These are phyloP conservation scores for Coreoperca whiteheadi DNA, from an alignment of 2,113 vertebrate genomes.

Conservation along the genomic window DNA sequence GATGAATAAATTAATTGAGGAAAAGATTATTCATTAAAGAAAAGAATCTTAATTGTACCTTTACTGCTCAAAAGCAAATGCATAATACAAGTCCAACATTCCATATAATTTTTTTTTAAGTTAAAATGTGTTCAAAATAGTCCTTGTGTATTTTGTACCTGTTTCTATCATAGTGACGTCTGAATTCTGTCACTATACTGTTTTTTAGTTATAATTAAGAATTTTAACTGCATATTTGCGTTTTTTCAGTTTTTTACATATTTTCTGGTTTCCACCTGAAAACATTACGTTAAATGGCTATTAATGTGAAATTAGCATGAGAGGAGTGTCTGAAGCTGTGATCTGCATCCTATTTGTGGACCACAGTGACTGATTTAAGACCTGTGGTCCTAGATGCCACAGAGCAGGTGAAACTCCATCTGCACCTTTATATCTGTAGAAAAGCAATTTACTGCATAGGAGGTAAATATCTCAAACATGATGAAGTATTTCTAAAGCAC, in stretches of 20 bases:
- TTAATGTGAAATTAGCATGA: background rate
- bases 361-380: constrained; percentile 1
- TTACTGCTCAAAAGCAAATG: background rate
- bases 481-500: background rate
- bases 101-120: background rate
- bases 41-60: background rate
- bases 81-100: background rate
- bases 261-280: background rate
- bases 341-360: background rate
- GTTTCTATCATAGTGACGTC: too few species aligned
- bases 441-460: background rate
- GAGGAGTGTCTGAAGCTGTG: background rate
- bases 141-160: too few species aligned
- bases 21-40: background rate
- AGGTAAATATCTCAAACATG: constrained; percentile 15
- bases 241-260: too few species aligned
- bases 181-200: too few species aligned
- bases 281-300: background rate
- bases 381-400: constrained; percentile 4
- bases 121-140: background rate
- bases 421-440: constrained; percentile 7
- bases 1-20: too few species aligned
- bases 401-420: constrained; percentile 38
- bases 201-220: too few species aligned
- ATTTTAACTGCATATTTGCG: too few species aligned